Evolutionary conservation across 2,888 invertebrate species (phyloP).

Genomic region (Lepidochrysops patricia): DNA sequence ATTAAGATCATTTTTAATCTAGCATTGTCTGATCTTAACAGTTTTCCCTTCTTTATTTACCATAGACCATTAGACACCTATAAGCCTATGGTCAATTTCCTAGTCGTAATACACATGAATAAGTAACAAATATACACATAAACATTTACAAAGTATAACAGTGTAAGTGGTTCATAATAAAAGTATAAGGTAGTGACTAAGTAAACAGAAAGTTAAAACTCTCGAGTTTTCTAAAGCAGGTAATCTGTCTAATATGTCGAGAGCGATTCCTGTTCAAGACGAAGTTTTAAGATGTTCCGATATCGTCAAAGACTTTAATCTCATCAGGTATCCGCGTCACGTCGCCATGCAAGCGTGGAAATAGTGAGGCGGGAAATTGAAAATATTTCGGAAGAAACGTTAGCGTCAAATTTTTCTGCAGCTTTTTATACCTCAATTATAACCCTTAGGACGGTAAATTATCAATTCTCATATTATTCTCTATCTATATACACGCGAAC

Average conservation of each 20-base stretch:
- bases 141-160: too few species aligned
- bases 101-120: too few species aligned
- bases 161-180: not conserved
- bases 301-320: not conserved
- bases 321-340: not conserved
- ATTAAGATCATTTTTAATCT: too few species aligned
- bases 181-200: not conserved
- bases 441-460: not conserved
- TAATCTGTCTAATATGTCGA: not conserved
- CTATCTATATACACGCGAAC: too few species aligned
- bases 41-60: too few species aligned
- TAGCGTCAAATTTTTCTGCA: not conserved
- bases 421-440: not conserved
- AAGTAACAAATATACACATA: too few species aligned
- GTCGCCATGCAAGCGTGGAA: not conserved
- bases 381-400: not conserved
- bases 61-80: too few species aligned
- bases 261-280: not conserved
- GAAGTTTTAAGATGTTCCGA: not conserved
- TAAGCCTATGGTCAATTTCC: too few species aligned
- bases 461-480: too few species aligned
- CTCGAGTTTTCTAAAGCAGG: not conserved
- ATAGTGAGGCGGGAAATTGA: constrained; percentile 5
- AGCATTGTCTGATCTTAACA: too few species aligned
- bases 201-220: not conserved